Conservation (phyloP, 2,113 vertebrate genomes). For the Elaphurus davidianus region DNA sequence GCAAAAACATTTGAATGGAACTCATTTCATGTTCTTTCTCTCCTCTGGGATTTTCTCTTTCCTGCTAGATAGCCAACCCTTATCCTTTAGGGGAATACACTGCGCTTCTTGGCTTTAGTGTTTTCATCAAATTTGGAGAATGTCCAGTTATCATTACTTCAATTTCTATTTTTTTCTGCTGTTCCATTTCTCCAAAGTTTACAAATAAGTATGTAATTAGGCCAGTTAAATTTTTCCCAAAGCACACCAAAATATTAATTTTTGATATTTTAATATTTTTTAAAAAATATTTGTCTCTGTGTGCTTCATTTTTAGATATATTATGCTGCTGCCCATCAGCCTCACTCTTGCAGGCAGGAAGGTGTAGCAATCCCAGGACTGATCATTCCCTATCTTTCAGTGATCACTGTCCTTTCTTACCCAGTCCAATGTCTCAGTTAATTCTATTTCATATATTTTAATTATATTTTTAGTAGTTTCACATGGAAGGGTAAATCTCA, state of each 20-base stretch:
- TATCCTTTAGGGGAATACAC: neutral
- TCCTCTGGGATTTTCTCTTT: neutral
- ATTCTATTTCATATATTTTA: neutral
- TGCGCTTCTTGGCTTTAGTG: neutral
- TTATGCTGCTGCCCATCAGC: neutral
- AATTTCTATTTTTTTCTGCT: neutral
- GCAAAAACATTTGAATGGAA: neutral
- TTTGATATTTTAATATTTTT: neutral
- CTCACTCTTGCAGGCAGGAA: neutral
- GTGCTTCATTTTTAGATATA: neutral
- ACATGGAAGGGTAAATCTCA: neutral
- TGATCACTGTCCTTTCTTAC: neutral
- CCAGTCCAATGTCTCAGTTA: neutral
- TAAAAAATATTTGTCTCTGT: neutral
- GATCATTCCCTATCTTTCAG: neutral
- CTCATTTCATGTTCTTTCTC: neutral
- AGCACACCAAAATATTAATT: neutral
- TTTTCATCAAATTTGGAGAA: neutral
- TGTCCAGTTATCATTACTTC: neutral
- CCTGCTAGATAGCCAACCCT: neutral
- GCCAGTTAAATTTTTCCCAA: neutral
- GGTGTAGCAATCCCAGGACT: neutral
- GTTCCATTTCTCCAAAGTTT: neutral
- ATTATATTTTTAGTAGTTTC: neutral
- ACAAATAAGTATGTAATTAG: neutral